Base-by-base conservation (phyloP, 2,888 invertebrate species). In the Ariolimax columbianus region DNA sequence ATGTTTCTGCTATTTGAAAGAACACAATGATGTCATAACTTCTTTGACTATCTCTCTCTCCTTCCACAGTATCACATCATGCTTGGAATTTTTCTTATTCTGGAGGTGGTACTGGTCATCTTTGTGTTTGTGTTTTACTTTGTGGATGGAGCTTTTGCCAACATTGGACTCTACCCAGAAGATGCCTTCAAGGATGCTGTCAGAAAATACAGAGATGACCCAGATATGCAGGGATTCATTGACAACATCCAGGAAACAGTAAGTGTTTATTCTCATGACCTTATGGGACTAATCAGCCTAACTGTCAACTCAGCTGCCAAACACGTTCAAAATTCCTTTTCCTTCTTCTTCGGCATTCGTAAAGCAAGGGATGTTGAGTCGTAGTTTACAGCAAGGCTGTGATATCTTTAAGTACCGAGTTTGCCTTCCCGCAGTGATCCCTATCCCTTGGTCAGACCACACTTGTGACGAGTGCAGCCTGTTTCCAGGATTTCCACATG, bases 81-180 rank as follows among this genome's bases (percentile, higher is more conserved):
- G 2, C 68, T 93, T 86, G 88, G 89, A n/a, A 68, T 93, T 17
- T 86, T 93, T 36, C 89, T 93, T 38, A 77, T 93, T 30, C 88
- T 91, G 43, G 91, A 93, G 82, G 83, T 93, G 0, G 86, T 91
- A 19, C 83, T 92, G 17, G 89, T 91, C 26, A 86, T 92, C 26
- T 88, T 92, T 26, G 88, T 92, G 6, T 93, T 93, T 86, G 90
- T 93, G 47, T 93, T 92, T 84, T 93, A 92, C 88, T 93, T 91
- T 87, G 91, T 91, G 36, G 93, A 92, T 30, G 89, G 91, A 51
- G 90, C 91, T 9, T 88, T 90, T 43, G 87, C 91, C 72, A 75
- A 89, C 72, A 86, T 93, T 14, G 90, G 91, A 2, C 86, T 91
- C 19, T 91, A 91, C 85, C 93, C 93, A 0, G 90, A 91, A 77